Base-by-base conservation (phyloP, 2,797 vertebrate species). In the Octomys mimax region DNA sequence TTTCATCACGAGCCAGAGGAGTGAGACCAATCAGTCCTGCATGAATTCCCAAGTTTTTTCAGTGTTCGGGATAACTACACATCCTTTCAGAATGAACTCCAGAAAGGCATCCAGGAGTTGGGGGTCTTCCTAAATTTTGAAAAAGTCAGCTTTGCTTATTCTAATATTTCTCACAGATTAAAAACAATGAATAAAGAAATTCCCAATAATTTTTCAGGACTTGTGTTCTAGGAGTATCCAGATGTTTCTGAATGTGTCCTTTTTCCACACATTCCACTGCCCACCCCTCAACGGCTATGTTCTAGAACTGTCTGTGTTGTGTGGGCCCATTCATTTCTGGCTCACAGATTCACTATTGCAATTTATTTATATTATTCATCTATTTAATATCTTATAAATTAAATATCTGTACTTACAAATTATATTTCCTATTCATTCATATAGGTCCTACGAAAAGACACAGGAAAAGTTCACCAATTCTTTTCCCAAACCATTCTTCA, bases 401-500 rank as follows among this genome's bases (percentile, higher is more conserved):
- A 31, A 21, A 64, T 59, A 93, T 1, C 36, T 59, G 73, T 62
- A 93, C 83, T 52, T 61, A 49, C n/a, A 87, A 87, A 80, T 83
- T n/a, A 64, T 24, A 89, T 22, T 95, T 92, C 79, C 84, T 68
- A 82, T 49, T 73, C 39, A 81, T 78, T 92, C 85, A 87, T 36
- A 75, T 49, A 92, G n/a, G 71, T 61, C 42, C 39, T 64, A 46
- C 33, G 42, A 90, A 97, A 93, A 12, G 6, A 75, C n/a, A 66
- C 2, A 71, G 52, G 49, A 21, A 83, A 86, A 87, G 18, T 89
- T 82, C 33, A 94, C 22, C 77, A 70, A 89, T 83, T 95, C 4
- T 57, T 94, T 97, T 97, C 21, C 91, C 92, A 96, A 93, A 96
- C 95, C 96, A 86, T 73, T 96, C 93, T 97, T 97, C 19, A 94